Conservation (phyloP, 2,113 vertebrate genomes). For the Caranx ignobilis region DNA sequence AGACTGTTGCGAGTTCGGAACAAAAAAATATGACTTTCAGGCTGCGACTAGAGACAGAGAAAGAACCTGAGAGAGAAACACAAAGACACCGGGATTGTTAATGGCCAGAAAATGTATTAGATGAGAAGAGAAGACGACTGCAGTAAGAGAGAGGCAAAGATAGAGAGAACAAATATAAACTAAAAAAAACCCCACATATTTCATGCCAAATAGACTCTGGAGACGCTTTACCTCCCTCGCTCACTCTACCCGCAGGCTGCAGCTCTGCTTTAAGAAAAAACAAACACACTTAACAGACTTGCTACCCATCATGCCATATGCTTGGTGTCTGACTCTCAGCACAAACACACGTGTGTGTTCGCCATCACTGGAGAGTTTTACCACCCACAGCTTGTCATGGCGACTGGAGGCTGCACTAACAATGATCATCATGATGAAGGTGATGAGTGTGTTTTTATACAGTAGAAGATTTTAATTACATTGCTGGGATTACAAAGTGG, state of each 20-base stretch:
- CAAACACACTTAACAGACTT: background rate
- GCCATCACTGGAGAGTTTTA: background rate
- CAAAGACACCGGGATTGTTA: background rate
- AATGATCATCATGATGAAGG: background rate
- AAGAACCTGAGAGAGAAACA: background rate
- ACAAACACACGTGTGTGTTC: background rate
- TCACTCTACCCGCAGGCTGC: background rate
- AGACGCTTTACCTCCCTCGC: background rate
- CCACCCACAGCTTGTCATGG: too few relatives aligned
- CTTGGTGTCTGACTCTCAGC: background rate
- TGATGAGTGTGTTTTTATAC: too few relatives aligned
- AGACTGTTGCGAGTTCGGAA: background rate
- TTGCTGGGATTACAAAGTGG: background rate
- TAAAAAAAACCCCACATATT: background rate
- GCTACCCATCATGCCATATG: background rate
- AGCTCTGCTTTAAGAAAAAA: background rate
- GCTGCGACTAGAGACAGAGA: background rate
- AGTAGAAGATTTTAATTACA: background rate
- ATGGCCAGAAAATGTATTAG: background rate
- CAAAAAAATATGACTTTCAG: background rate
- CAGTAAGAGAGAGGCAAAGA: background rate
- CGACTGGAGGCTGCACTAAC: background rate
- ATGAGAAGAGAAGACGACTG: background rate
- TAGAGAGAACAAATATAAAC: background rate
- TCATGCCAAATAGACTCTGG: background rate